Base-by-base conservation (phyloP, 2,888 invertebrate species). In the Drosophila prolongata region DNA sequence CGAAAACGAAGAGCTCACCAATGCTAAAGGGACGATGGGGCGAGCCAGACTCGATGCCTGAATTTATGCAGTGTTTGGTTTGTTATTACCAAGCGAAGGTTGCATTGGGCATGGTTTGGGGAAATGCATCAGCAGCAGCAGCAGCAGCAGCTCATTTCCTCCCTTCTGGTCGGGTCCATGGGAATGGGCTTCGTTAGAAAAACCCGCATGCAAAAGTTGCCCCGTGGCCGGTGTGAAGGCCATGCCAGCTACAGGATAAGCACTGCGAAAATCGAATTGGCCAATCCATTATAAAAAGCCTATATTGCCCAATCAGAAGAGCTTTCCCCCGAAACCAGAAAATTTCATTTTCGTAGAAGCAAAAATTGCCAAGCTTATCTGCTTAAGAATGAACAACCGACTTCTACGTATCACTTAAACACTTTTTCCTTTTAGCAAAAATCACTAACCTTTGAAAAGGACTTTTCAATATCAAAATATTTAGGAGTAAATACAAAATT, bases 21-120 rank as follows among this genome's bases (percentile, higher is more conserved):
- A 30, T 44, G 19, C 16, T 38, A 53, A 27, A 34, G 46, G n/a
- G 5, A 24, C 14, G 6, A 30, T 6, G 40, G 46, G 42, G 42
- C 19, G 34, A 46, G 38, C 34, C 65, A 38, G 40, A n/a, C 70
- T 71, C 71, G 56, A 71, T 64, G 56, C 72, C 72, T 56, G 87
- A 87, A 87, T 87, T 85, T 85, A 85, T 85, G 85, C 85, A 85
- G 86, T 87, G 83, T 80, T 85, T 80, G 80, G 79, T 83, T 85
- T 85, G 85, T 78, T 87, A 83, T 83, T 83, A 81, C 81, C 71
- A 49, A 42, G 44, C 55, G 61, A 55, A 54, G 73, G 65, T 47
- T 64, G 68, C 57, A 66, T 35, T 55, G 24, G 54, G 50, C 24
- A 24, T 24, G 24, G 24, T 24, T 11, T 6, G 53, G 50, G 38